Base-by-base conservation (phyloP, 2,113 vertebrate genomes). In the Meleagris gallopavo region DNA sequence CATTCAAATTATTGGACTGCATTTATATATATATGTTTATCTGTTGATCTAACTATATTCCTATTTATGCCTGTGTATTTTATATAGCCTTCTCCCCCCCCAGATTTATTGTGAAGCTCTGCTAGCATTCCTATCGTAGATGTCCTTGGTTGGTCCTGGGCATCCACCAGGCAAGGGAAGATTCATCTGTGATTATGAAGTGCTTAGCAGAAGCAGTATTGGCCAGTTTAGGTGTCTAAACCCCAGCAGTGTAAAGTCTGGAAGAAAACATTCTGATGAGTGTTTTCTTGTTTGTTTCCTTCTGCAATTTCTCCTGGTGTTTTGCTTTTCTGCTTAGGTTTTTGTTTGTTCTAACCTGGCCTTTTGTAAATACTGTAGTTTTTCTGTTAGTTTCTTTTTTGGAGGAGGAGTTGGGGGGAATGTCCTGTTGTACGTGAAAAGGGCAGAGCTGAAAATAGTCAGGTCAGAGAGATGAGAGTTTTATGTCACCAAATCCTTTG, bases 401-500 rank as follows among this genome's bases (percentile, higher is more conserved):
- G 96, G 96, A 15, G 27, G 52, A 15, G 15, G 52, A 29, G 27
- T 5, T 15, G 52, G 14, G 50, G 25, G 50, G 50, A 97, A 97
- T 97, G 97, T 97, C 97, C 96, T 95, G 88, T 97, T 98, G 97
- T 98, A 98, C 98, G 97, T 97, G 97, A 98, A 86, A 98, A 98
- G 97, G 97, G 97, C 96, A 90, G 97, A 98, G 97, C 97, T 97
- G 96, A 96, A 97, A 97, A 97, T 94, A 89, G 1, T 40, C 11
- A 97, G 97, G 97, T 97, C 97, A 94, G 13, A 11, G 27, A 73
- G 55, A 85, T 6, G 38, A 92, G 96, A 43, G 91, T 81, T 91
- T 60, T 22, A 10, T 54, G 46, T 46, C 71, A 78, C 30, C 9
- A 69, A 21, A 52, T 27, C 18, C 70, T 62, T 82, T 74, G 76